phyloP scores from a whole-genome alignment of 2,113 vertebrate species.

The Sinocyclocheilus rhinocerous region DNA sequence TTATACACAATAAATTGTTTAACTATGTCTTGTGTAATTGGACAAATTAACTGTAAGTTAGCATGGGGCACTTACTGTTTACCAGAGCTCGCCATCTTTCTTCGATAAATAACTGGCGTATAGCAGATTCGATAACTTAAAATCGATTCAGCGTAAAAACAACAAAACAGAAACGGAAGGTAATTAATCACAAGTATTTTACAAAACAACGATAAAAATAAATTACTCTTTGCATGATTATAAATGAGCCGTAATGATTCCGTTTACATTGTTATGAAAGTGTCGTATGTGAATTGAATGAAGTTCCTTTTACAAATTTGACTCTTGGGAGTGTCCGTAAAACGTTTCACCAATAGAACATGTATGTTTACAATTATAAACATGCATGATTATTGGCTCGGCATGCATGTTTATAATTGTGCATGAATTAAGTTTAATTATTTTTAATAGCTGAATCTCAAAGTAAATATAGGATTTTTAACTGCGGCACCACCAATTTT shows the following conservation, averaged over 20 bases:
- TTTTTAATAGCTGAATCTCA: background rate
- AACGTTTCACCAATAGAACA: background rate
- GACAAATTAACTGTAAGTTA: background rate
- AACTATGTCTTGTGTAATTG: background rate
- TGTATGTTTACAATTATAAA: too few species aligned
- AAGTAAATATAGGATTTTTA: background rate
- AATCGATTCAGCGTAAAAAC: background rate
- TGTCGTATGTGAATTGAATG: background rate
- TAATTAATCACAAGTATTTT: too few species aligned
- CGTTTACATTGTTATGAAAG: background rate
- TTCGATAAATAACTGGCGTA: background rate
- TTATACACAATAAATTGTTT: background rate
- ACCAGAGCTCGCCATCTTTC: slow-evolving; percentile 82
- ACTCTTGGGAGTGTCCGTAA: too few species aligned
- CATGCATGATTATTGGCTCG: too few species aligned
- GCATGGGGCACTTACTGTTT: slow-evolving; percentile 78
- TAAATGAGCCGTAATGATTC: background rate
- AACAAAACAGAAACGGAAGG: background rate
- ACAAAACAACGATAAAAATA: background rate
- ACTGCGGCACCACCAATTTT: background rate
- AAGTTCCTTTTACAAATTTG: background rate
- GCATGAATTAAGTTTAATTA: background rate
- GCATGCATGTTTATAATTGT: background rate
- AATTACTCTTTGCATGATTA: background rate
- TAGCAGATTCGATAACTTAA: slow-evolving; percentile 48